A percentile compares a stretch with the other conserved stretches of the same genome.
phyloP scores from a whole-genome alignment of 2,888 invertebrate genomes.

The Oscheius sp. region DNA sequence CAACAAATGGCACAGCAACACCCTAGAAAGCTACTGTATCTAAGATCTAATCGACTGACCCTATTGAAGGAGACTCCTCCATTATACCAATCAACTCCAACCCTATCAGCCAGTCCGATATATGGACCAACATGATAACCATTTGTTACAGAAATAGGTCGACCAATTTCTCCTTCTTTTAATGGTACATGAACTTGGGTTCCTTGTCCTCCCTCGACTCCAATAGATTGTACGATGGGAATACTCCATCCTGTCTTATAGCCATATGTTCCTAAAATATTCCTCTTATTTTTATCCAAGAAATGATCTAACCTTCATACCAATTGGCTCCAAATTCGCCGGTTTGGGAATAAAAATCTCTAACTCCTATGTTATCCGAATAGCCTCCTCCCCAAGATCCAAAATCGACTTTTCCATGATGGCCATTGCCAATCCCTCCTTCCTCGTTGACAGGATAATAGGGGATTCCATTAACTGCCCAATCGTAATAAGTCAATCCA shows the following conservation, averaged over 20 bases:
- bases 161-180: slow-evolving; percentile 62
- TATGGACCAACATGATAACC: slow-evolving; percentile 64
- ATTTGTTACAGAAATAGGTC: slow-evolving; percentile 56
- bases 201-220: slow-evolving; percentile 61
- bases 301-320: slow-evolving; percentile 48
- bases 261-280: slow-evolving; percentile 56
- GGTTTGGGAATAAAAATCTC: slow-evolving; percentile 61
- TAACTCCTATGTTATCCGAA: slow-evolving; percentile 58
- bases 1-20: slow-evolving; percentile 59
- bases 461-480: slow-evolving; percentile 63
- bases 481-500: slow-evolving; percentile 58
- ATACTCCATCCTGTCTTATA: slow-evolving; percentile 64
- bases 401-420: slow-evolving; percentile 64
- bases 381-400: slow-evolving; percentile 63
- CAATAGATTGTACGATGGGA: slow-evolving; percentile 57
- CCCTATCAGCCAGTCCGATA: slow-evolving; percentile 58
- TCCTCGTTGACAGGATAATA: slow-evolving; percentile 63
- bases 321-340: slow-evolving; percentile 61
- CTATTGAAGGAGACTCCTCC: slow-evolving; percentile 59
- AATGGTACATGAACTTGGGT: slow-evolving; percentile 52
- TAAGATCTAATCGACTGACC: slow-evolving; percentile 26
- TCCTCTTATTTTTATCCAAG: not conserved
- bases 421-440: slow-evolving; percentile 59
- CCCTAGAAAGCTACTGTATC: slow-evolving; percentile 37
- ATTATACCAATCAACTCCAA: slow-evolving; percentile 65